These are phyloP conservation scores for Andrena camellia DNA, from an alignment of 2,888 invertebrate genomes.

Conservation along the genomic window DNA sequence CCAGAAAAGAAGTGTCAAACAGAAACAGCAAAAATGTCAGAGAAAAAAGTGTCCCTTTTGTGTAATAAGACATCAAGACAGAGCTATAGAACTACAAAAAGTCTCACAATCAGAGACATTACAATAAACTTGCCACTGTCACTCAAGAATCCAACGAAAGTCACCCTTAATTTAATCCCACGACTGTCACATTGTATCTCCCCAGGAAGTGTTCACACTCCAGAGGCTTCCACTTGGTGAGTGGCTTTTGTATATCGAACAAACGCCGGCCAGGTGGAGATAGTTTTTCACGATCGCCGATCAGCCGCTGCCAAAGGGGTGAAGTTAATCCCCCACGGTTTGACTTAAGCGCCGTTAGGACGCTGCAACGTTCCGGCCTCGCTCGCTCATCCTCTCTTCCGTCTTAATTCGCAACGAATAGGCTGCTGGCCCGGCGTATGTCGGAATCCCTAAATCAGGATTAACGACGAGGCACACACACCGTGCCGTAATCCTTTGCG, in stretches of 20 bases:
- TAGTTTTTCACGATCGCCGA: slow-evolving; percentile 22
- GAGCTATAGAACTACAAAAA: too few species aligned
- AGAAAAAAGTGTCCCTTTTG: too few species aligned
- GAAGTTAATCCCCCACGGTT: slow-evolving; percentile 47
- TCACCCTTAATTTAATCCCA: not conserved
- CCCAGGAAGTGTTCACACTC: too few species aligned
- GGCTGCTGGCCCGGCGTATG: slow-evolving; percentile 20
- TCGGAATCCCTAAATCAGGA: slow-evolving; percentile 79
- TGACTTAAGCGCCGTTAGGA: slow-evolving; percentile 43
- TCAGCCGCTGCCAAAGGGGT: not conserved
- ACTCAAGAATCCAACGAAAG: too few species aligned
- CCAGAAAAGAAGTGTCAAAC: too few species aligned
- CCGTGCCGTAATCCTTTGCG: slow-evolving; percentile 73
- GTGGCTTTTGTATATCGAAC: not conserved
- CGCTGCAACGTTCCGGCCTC: slow-evolving; percentile 16
- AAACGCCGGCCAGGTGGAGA: not conserved
- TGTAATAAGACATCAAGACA: too few species aligned
- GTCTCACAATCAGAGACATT: too few species aligned
- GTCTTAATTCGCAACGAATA: slow-evolving; percentile 65
- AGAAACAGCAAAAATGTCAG: too few species aligned
- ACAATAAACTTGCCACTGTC: too few species aligned
- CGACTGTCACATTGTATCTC: not conserved
- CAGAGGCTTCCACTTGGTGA: not conserved
- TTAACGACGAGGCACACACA: slow-evolving; percentile 69
- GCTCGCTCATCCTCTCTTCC: not conserved